Evolutionary conservation across 2,797 vertebrate genomes (phyloP).

Genomic region (Halcyon leucocephala): DNA sequence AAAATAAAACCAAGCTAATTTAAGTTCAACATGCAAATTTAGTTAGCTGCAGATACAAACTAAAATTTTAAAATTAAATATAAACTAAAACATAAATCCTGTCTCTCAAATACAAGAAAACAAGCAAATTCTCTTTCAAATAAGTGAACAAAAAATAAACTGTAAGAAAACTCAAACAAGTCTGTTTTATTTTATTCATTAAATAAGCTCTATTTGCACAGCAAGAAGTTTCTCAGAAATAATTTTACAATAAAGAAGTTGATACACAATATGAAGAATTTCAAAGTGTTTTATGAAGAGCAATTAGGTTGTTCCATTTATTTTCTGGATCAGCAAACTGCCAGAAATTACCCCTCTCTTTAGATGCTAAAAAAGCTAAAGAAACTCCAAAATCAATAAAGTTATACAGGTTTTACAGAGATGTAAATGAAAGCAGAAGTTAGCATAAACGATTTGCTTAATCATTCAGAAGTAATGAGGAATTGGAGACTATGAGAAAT

Average conservation of each 20-base stretch:
- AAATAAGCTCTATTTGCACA: background rate
- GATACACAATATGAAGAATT: background rate
- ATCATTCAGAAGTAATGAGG: conserved; percentile 25
- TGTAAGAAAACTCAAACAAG: background rate
- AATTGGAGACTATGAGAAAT: background rate
- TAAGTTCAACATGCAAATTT: background rate
- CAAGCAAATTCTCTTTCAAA: background rate
- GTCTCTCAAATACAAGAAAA: background rate
- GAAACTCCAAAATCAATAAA: background rate
- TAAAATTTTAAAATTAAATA: background rate
- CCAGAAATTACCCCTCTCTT: background rate
- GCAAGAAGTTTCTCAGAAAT: background rate
- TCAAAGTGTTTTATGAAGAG: background rate
- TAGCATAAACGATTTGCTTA: background rate
- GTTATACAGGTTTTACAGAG: background rate
- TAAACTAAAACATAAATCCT: background rate
- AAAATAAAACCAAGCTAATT: background rate
- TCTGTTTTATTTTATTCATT: background rate
- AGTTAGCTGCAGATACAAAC: background rate
- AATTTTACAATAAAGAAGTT: background rate
- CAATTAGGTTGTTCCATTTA: background rate
- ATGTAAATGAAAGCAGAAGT: conserved; percentile 19
- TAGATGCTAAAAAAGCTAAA: background rate
- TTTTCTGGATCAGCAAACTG: background rate
- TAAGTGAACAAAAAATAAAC: background rate